Evolutionary conservation across 2,113 vertebrate species (phyloP), one percentile per base, ranked within the genome.

Genomic region (Collichthys lucidus): DNA sequence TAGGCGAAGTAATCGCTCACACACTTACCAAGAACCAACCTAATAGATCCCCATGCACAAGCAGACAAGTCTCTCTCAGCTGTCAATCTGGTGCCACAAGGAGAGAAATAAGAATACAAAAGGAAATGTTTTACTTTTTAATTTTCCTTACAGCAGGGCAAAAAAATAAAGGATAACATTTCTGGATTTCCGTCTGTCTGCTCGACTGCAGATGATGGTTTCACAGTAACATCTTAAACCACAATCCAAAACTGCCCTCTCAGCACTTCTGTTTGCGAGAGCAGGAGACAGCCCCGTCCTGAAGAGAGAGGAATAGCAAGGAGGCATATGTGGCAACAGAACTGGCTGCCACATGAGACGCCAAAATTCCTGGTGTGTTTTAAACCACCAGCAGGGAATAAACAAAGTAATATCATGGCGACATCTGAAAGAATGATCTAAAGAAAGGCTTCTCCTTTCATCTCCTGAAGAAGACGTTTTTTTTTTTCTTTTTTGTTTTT

Each of bases 321-420:
- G 76, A 26, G 55, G 57, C 65, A 86, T 72, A 87, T 79, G 78
- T 53, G 17, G 64, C 75, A 61, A 46, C 20, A 20, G 83, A 90
- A 83, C 66, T 86, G 85, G 61, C 42, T 89, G 74, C 76, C 78
- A 61, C 44, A 5, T 19, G 74, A 86, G 71, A 86, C 44, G 62
- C 4, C 22, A 31, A 82, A 82, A 79, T 84, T 89, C 55, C 76
- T 88, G 80, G 80, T 60, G 20, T 29, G 57, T 83, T 86, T 86
- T 29, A 76, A 89, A 91, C 47, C 52, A 57, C 42, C 22, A 26
- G 44, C 67, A 61, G 29, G 67, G 22, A 82, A 86, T 70, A 80
- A 91, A 80, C 59, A 76, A 46, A 65, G 66, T 63, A 63, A 80
- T 50, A 76, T 73, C 68, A 61, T 10, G 20, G 42, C 67, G 56